Conservation (phyloP, 1,140 invertebrate species). For the Trissolcus basalis region DNA sequence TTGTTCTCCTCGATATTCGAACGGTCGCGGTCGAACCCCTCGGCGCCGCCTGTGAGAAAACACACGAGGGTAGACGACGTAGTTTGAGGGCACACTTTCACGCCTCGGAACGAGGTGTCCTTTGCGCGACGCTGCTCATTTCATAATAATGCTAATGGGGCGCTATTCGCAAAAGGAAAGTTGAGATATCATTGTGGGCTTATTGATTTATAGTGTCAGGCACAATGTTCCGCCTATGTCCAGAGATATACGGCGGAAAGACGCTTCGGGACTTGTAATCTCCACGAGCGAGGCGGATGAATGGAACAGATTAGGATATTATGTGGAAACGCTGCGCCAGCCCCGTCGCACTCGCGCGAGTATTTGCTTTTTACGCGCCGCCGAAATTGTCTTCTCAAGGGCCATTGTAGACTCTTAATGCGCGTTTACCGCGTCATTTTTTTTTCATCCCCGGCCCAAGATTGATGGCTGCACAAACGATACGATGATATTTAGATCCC, state of each 20-base stretch:
- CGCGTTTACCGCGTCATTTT: slow-evolving; percentile 27
- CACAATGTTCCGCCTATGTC: slow-evolving; percentile 22
- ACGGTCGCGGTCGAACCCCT: slow-evolving; percentile 17
- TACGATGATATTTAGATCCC: slow-evolving; percentile 37
- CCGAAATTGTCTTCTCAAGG: slow-evolving; percentile 13
- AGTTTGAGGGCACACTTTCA: too few relatives aligned
- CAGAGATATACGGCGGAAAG: slow-evolving; percentile 26
- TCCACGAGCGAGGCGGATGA: slow-evolving; percentile 27
- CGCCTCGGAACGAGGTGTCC: too few relatives aligned
- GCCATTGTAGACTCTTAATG: slow-evolving; percentile 29
- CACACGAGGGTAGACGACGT: background rate
- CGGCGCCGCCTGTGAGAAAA: background rate
- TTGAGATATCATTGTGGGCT: slow-evolving; percentile 43
- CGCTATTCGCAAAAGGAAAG: slow-evolving; percentile 27
- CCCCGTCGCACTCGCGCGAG: too few relatives aligned
- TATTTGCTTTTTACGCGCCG: slow-evolving; percentile 16
- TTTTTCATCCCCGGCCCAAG: background rate
- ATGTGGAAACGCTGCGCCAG: slow-evolving; percentile 8
- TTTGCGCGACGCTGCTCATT: too few relatives aligned
- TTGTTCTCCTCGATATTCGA: slow-evolving; percentile 49
- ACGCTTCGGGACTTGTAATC: slow-evolving; percentile 39
- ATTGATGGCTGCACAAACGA: background rate
- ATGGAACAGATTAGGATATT: slow-evolving; percentile 39
- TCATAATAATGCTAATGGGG: slow-evolving; percentile 27
- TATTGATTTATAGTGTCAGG: slow-evolving; percentile 47